These are phyloP conservation scores for Sanderia malayensis DNA, from an alignment of 30 jellyfish, hydroid and myxozoan genomes.

Conservation along the genomic window DNA sequence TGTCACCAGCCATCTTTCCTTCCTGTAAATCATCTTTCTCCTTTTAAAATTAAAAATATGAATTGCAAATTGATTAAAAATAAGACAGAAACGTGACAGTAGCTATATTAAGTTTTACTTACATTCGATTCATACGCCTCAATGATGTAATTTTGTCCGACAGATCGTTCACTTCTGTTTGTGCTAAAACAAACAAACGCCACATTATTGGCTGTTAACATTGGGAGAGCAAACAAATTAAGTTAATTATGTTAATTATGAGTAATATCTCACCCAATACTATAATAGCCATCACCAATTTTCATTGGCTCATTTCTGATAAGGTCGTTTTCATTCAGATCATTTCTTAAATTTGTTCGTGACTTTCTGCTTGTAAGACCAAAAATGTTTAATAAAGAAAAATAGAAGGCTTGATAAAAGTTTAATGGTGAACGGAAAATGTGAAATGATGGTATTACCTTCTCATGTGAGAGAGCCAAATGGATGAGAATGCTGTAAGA, in stretches of 20 bases:
- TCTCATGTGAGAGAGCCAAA: conserved; percentile 31
- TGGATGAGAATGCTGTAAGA: conserved; percentile 8
- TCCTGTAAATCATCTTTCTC: conserved; percentile 28
- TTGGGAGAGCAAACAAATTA: neutral
- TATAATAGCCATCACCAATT: neutral
- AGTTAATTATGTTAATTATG: neutral
- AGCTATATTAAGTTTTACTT: neutral
- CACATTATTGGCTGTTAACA: neutral
- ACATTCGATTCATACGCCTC: conserved; percentile 62
- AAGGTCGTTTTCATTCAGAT: neutral
- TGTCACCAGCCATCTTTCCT: neutral
- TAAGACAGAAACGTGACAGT: neutral
- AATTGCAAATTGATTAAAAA: too few species aligned
- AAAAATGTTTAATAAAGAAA: neutral
- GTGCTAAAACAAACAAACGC: conserved; percentile 12
- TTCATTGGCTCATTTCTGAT: conserved; percentile 1
- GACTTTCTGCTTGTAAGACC: neutral
- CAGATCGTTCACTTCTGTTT: conserved; percentile 38
- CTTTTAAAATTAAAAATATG: conserved; percentile 9
- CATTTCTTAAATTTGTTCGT: neutral
- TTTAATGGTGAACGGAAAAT: neutral
- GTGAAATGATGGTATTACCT: neutral
- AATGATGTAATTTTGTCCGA: conserved; percentile 37
- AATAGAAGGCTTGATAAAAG: neutral
- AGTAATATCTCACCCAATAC: neutral